phyloP scores from a whole-genome alignment of 2,888 invertebrate genomes.

The Liopterus haemorrhoidalis region DNA sequence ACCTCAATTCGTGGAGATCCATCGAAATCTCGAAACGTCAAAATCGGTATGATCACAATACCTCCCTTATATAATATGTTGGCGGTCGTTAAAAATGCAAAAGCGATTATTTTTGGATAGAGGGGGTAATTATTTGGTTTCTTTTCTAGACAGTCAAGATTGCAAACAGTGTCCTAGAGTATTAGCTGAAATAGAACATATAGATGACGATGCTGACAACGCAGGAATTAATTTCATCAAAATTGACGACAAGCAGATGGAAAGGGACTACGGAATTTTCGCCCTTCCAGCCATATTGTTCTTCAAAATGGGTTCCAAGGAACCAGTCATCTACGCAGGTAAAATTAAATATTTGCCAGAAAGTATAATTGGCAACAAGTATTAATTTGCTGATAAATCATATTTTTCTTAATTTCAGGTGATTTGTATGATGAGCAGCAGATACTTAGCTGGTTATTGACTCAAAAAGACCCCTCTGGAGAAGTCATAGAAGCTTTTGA shows the following conservation, averaged over 20 bases:
- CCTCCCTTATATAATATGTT: no score
- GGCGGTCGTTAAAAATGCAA: no score
- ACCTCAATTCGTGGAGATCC: no score
- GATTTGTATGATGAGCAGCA: conserved; percentile 82
- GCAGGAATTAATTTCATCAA: conserved; percentile 90
- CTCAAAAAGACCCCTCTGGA: conserved; percentile 87
- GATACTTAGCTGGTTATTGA: conserved; percentile 82
- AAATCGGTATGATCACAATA: no score
- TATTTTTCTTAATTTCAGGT: conserved; percentile 48
- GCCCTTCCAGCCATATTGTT: conserved; percentile 86
- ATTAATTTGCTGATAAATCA: background rate
- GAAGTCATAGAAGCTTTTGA: conserved; percentile 85
- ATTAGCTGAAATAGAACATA: conserved; percentile 81
- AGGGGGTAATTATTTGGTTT: conserved; percentile 1
- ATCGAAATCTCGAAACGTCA: no score
- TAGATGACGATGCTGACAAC: conserved; percentile 87
- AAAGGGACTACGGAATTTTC: conserved; percentile 82
- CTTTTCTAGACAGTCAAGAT: conserved; percentile 83
- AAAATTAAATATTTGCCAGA: conserved; percentile 26
- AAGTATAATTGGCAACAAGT: no score
- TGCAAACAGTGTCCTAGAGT: conserved; percentile 91
- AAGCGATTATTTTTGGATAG: background rate
- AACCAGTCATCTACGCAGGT: conserved; percentile 89
- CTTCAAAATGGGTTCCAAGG: conserved; percentile 80
- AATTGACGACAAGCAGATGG: conserved; percentile 81